Evolutionary conservation across 2,113 vertebrate species (phyloP), one percentile per base, ranked within the genome.

Genomic region (Neopipo cinnamomea): DNA sequence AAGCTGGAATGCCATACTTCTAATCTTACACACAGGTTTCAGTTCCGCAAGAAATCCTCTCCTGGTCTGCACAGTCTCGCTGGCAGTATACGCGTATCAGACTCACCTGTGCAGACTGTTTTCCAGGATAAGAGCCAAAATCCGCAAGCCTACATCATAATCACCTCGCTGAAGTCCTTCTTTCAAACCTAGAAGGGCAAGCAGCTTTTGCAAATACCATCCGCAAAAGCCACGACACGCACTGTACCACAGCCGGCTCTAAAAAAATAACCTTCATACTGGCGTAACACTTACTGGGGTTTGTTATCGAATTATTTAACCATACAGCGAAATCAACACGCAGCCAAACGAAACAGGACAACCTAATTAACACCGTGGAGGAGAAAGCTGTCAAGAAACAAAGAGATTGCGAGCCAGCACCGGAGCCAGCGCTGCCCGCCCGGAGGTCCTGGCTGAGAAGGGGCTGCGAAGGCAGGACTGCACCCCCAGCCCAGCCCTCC

Each of bases 341-440:
- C 65, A 33, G 14, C 5, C 50, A 46, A 20, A 20, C 7, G 30
- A 31, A 62, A 47, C 28, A 7, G 28, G 50, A 31, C 55, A 18
- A 24, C 5, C 35, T 20, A 11, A 50, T 75, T 82, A 82, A 55
- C 1, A 58, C 13, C 15, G 19, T 1, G 47, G n/a, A 66, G 74
- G 33, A 74, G 63, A 53, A 76, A 74, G 25, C 76, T 65, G 67
- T 23, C 49, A 30, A 53, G 87, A 91, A 86, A 97, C 93, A 96
- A 91, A 95, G 93, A 41, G 31, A 2, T 44, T 4, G 12, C 8
- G 30, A 46, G 74, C 35, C 67, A 9, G 44, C 75, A 10, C 55
- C 31, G 70, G 21, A 87, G 84, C 9, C 4, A 5, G n/a, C 41
- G 62, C 65, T 22, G 1, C 25, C 47, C 4, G 49, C 46, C 22